Evolutionary conservation across 35 echinoderm and acorn worm species (phyloP).

Genomic region (Patiria miniata): DNA sequence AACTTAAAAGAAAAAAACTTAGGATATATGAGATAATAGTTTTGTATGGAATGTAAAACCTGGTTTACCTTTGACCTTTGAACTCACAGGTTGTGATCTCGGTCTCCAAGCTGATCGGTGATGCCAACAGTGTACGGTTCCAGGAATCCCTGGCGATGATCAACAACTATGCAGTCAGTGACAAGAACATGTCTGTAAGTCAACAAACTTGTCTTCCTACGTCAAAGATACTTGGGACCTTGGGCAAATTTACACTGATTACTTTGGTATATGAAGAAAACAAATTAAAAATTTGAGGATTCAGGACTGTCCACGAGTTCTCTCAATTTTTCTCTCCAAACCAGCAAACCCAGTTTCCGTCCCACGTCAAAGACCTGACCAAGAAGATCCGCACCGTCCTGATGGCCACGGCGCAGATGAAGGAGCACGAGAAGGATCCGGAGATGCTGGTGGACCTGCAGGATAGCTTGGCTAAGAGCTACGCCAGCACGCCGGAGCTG

Average conservation of each 20-base stretch:
- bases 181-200: constrained; percentile 91
- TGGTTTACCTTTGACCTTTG: not conserved
- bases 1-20: too few relatives aligned
- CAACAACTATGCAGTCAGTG: constrained; percentile 98
- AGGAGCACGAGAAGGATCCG: constrained; percentile 97
- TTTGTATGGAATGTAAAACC: too few relatives aligned
- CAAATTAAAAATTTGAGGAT: too few relatives aligned
- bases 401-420: constrained; percentile 99
- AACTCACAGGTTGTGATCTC: constrained; percentile 86
- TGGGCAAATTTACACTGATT: too few relatives aligned
- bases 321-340: too few relatives aligned
- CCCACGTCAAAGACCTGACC: constrained; percentile 90
- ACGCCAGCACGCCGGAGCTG: constrained; percentile 94
- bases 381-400: constrained; percentile 98
- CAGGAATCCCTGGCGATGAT: constrained; percentile 94
- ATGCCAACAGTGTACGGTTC: constrained; percentile 86
- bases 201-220: not conserved
- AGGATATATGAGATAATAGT: too few relatives aligned
- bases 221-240: not conserved
- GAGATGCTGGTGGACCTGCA: constrained; percentile 99
- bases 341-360: constrained; percentile 88
- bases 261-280: too few relatives aligned
- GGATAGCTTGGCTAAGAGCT: constrained; percentile 93
- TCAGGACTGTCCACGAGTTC: too few relatives aligned
- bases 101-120: constrained; percentile 85